A percentile compares a stretch with the other conserved stretches of the same genome.
Evolutionary conservation across 53 echinoderm and acorn worm species (phyloP).

Genomic region (Holothuria scabra): DNA sequence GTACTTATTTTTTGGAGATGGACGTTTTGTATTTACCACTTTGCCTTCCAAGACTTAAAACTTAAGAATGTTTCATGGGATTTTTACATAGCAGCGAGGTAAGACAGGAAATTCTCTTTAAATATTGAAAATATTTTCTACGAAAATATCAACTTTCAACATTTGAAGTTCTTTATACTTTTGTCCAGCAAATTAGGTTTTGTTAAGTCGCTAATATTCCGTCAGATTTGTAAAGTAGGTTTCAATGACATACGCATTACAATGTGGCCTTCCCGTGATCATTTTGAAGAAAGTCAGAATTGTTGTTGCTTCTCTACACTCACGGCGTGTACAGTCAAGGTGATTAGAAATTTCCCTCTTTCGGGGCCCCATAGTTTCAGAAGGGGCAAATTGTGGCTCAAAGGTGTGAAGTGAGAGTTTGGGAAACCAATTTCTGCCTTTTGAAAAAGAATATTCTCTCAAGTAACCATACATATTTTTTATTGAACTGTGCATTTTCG

Average conservation of each 20-base stretch:
- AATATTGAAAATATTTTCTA: not conserved
- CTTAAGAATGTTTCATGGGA: conserved; percentile 54
- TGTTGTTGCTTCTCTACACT: not conserved
- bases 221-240: not conserved
- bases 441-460: conserved; percentile 20
- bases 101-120: not conserved
- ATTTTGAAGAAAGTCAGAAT: not conserved
- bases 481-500: too few species aligned
- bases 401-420: too few species aligned
- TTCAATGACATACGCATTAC: conserved; percentile 3
- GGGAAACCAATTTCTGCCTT: not conserved
- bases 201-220: too few species aligned
- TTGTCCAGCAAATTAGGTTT: not conserved
- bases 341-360: not conserved
- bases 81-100: conserved; percentile 15
- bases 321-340: conserved; percentile 33
- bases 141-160: conserved; percentile 9
- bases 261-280: conserved; percentile 7
- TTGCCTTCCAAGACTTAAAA: conserved; percentile 42
- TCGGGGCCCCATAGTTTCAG: not conserved
- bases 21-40: conserved; percentile 37
- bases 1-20: conserved; percentile 41
- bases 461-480: conserved; percentile 1
- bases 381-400: too few species aligned
- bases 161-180: not conserved